These are phyloP conservation scores for Chironomus riparius DNA, from an alignment of 2,888 invertebrate species.

Conservation along the genomic window DNA sequence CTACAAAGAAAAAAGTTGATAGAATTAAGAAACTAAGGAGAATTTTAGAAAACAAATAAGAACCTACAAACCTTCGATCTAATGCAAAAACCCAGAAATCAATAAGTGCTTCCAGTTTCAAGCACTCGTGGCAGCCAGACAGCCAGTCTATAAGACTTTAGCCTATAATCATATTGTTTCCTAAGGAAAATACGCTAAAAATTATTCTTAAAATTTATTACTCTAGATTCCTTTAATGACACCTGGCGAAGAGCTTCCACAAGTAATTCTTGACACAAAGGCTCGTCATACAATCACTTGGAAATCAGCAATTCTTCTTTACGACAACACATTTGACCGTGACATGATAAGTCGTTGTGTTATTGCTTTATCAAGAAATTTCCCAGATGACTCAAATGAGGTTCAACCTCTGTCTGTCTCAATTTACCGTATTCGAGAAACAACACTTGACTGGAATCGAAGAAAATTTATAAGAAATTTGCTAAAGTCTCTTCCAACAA, in stretches of 20 bases:
- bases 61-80: too few relatives aligned
- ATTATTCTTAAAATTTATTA: not conserved
- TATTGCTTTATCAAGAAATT: conserved; percentile 37
- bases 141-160: too few relatives aligned
- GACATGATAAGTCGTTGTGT: conserved; percentile 59
- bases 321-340: conserved; percentile 59
- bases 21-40: too few relatives aligned
- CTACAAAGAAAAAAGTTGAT: too few relatives aligned
- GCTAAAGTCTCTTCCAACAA: conserved; percentile 36
- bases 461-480: conserved; percentile 34
- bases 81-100: too few relatives aligned
- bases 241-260: conserved; percentile 64
- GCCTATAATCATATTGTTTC: too few relatives aligned
- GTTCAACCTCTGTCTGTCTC: conserved; percentile 28
- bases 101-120: too few relatives aligned
- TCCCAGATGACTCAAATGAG: conserved; percentile 27
- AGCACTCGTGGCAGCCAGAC: too few relatives aligned
- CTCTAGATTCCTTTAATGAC: conserved; percentile 50
- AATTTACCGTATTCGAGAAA: conserved; percentile 23
- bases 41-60: too few relatives aligned
- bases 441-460: conserved; percentile 30
- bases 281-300: conserved; percentile 56
- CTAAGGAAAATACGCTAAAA: too few relatives aligned
- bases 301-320: conserved; percentile 61
- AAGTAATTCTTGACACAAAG: conserved; percentile 65